These are phyloP conservation scores for Lampris incognitus DNA, from an alignment of 2,113 vertebrate species.

Conservation along the genomic window DNA sequence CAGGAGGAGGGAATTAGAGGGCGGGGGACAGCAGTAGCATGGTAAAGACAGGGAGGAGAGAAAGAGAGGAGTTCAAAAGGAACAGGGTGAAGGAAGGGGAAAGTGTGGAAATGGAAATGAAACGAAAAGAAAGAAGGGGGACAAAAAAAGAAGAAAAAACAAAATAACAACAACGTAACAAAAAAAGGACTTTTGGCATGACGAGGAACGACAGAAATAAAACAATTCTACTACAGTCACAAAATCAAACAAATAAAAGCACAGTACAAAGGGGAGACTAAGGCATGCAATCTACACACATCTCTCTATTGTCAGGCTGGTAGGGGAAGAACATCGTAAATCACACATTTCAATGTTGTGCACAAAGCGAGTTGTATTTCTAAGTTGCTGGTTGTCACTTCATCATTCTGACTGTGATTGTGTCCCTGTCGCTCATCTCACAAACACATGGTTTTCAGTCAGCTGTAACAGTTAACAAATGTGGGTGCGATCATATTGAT, in stretches of 20 bases:
- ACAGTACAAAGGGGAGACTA: constrained; percentile 67
- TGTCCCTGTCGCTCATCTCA: too few species aligned
- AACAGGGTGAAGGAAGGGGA: constrained; percentile 49
- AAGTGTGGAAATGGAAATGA: constrained; percentile 73
- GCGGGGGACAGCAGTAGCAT: constrained; percentile 37
- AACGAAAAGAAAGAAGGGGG: constrained; percentile 79
- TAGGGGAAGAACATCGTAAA: constrained; percentile 19
- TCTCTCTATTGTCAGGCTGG: constrained; percentile 47
- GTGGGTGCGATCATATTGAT: too few species aligned
- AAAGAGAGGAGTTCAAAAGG: constrained; percentile 42
- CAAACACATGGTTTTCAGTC: too few species aligned
- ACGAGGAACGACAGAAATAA: constrained; percentile 84
- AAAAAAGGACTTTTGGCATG: constrained; percentile 74
- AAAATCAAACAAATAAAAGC: constrained; percentile 75
- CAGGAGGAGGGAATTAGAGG: constrained; percentile 6
- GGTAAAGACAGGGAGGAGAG: constrained; percentile 28
- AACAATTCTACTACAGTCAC: constrained; percentile 87
- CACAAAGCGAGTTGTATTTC: neutral
- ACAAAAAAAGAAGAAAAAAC: constrained; percentile 88
- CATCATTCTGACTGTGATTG: too few species aligned
- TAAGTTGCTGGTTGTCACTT: neutral
- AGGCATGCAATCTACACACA: constrained; percentile 74
- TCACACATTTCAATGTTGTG: neutral
- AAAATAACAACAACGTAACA: constrained; percentile 88
- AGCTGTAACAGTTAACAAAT: too few species aligned